A percentile compares a stretch with the other conserved stretches of the same genome.
Conservation (phyloP, 2,113 vertebrate genomes). For the Eptesicus fuscus region DNA sequence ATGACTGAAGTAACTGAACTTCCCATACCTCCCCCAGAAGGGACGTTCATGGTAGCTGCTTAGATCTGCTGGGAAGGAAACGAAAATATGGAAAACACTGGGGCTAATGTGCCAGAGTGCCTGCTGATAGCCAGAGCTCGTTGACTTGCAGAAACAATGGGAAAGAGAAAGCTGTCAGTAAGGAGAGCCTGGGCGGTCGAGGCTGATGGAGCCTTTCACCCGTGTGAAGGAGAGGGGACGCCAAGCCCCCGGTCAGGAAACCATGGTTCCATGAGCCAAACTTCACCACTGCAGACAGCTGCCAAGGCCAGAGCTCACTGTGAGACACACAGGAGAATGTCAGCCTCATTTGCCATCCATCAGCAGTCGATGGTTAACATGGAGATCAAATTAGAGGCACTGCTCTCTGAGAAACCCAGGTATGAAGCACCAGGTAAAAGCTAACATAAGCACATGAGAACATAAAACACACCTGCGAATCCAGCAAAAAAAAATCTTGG, state of each 20-base stretch:
- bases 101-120: neutral
- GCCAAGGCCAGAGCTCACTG: neutral
- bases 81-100: neutral
- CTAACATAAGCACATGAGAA: neutral
- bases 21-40: neutral
- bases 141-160: neutral
- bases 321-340: neutral
- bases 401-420: neutral
- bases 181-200: neutral
- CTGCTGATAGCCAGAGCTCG: neutral
- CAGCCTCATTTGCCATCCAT: neutral
- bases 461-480: neutral
- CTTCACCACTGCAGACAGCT: neutral
- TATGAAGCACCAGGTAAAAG: neutral
- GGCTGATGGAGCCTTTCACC: neutral
- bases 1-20: neutral
- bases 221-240: fast-evolving
- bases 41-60: neutral
- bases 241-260: neutral
- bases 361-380: neutral
- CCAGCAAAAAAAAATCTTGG: neutral
- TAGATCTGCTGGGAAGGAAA: neutral
- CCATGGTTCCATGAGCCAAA: neutral
- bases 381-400: neutral
- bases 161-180: neutral